Evolutionary conservation across 2,797 vertebrate genomes (phyloP), one percentile per base, ranked within the genome.

Genomic region (Trachurus trachurus): DNA sequence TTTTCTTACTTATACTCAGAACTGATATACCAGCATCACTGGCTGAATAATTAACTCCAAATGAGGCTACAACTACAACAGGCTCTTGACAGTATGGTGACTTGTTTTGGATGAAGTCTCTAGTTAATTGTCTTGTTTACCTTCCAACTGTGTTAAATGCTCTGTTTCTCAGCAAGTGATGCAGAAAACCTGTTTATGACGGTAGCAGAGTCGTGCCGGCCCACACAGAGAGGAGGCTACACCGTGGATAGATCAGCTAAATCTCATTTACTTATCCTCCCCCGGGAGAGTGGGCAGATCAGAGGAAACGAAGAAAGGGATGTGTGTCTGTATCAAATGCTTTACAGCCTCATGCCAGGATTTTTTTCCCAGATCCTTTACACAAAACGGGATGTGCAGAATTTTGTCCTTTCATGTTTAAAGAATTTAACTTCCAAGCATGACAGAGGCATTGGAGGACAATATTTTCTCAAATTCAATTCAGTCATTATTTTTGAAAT

Each of bases 211-310:
- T 47, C 10, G 5, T 79, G n/a, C 67, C 57, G 56, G 69, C 50
- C 57, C 66, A 84, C 86, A 70, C 64, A 80, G 21, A 62, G 9
- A 76, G 67, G 56, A 52, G 56, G 45, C 79, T 22, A 58, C 53
- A 53, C 44, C 64, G 52, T 4, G 19, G 34, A 78, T 19, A 62
- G 22, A 86, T 71, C 31, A 60, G 21, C 61, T 58, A 64, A 81
- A 78, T 82, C 78, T 74, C 54, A 76, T 88, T 85, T 69, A 61
- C 31, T 59, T 21, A 37, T 44, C 58, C 56, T 87, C 63, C 78
- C 26, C n/a, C 74, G 58, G 67, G 65, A 78, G 64, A 71, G 79
- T 50, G 53, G 71, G 81, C 74, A 82, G 76, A 91, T 92, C 75
- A 86, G 82, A 84, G 64, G 82, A 49, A 26, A 17, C 26, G 19